Evolutionary conservation across 2,113 vertebrate species (phyloP), one percentile per base, ranked within the genome.

Genomic region (Podocnemis expansa): DNA sequence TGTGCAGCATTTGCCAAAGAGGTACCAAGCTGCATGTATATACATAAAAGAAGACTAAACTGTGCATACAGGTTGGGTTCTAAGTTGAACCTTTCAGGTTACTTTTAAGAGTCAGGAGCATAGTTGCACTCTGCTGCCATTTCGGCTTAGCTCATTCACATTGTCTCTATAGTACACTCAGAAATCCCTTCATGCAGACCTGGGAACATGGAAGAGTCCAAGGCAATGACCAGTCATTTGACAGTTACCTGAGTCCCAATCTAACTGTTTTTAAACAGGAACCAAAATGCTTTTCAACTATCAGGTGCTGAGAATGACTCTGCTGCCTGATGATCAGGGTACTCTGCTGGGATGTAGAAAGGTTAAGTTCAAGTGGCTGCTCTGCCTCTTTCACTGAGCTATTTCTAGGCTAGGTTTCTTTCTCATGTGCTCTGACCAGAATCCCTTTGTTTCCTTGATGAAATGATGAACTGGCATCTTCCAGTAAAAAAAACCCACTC

Each of bases 21-120:
- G 0, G 2, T 2, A 1, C 17, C 16, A 7, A 80, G 60, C 2
- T 0, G 76, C 1, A 0, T 0, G 2, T 0, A 4, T 0, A 4
- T 79, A 29, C 38, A 43, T 14, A 0, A 3, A 91, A 51, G 60
- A 63, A 84, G 54, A 1, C 47, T 43, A 21, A 31, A 1, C 5
- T 25, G 34, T 29, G 27, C 56, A 60, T 10, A 31, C 56, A 31
- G 6, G 0, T 1, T 31, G 31, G 63, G 12, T 19, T 31, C 8
- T 24, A 2, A 34, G 12, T 24, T 2, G 63, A 60, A 14, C 58
- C 3, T 8, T 5, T 38, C 7, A 3, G 78, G 19, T 16, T 51
- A 5, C 58, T 27, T 1, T 1, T 7, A 12, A 45, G 29, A 47
- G 29, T 52, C 22, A 0, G 0, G 31, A 24, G 16, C 10, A 7